Evolutionary conservation across 2,888 invertebrate genomes (phyloP), one percentile per base, ranked within the genome.

Genomic region (Calameuta filiformis): DNA sequence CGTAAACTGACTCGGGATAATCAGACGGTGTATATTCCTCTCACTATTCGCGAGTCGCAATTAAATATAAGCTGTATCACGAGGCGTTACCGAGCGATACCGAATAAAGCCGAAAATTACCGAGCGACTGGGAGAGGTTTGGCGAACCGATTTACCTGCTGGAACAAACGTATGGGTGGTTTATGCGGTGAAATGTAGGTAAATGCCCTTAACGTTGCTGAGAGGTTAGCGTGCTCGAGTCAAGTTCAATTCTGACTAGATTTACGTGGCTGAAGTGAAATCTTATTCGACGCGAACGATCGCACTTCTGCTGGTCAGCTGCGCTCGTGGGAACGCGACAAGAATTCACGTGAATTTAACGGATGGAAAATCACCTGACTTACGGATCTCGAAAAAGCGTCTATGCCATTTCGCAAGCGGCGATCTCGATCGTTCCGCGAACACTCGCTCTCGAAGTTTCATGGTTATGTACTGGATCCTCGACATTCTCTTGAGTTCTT

Each of bases 401-500:
- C 56, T 56, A 23, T 56, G 6, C 1, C 56, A 9, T 56, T 56
- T 56, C 56, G 56, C 23, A 23, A 56, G 0, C 23, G 23, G 56
- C 56, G 56, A 56, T 56, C 56, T 56, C 34, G 71, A 71, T 71
- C 71, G 71, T 71, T 71, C 34, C 9, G 31, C 71, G 71, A 71
- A 31, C 30, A 30, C 71, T 15, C 31, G 11, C 15, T 33, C 23
- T 56, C 71, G 33, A 71, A 71, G 71, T 31, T 71, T 71, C 71
- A 71, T 34, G 71, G 71, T 34, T 71, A 34, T 31, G 15, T 31
- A 71, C 71, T 71, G 31, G 33, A 71, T 71, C 71, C 71, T 31
- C 31, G 33, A 71, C 71, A 71, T 71, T 71, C 71, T 71, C 71
- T 71, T 23, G 71, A 71, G 71, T 34, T 71, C 11, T 71, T 71